Evolutionary conservation across 1,140 invertebrate genomes (phyloP).

Genomic region (Aphelenchoides besseyi): DNA sequence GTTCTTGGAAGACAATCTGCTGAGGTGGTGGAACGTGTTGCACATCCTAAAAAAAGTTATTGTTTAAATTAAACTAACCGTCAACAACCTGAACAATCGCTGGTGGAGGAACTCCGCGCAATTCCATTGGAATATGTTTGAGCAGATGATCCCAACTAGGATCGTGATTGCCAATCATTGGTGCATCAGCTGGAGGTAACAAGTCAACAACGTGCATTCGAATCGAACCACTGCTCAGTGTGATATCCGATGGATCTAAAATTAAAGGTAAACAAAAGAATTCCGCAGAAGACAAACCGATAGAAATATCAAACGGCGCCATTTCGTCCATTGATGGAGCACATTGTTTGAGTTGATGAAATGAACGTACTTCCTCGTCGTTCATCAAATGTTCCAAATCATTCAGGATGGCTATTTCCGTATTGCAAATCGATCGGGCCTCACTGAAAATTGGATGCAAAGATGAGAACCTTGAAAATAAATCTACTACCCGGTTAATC

Average conservation of each 20-base stretch:
- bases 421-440: slow-evolving; percentile 8
- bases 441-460: not conserved
- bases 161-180: slow-evolving; percentile 16
- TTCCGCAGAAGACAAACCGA: not conserved
- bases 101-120: slow-evolving; percentile 18
- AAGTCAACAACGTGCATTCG: slow-evolving; percentile 12
- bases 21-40: not conserved
- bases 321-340: slow-evolving; percentile 12
- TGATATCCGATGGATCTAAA: slow-evolving; percentile 18
- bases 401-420: not conserved
- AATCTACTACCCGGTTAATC: slow-evolving; percentile 11
- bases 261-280: not conserved
- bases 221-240: not conserved
- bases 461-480: slow-evolving; percentile 2
- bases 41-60: not conserved
- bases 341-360: slow-evolving; percentile 3
- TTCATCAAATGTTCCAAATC: slow-evolving; percentile 20
- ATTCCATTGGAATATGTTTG: slow-evolving; percentile 17
- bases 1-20: not conserved
- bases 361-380: not conserved
- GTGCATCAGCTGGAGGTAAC: slow-evolving; percentile 9
- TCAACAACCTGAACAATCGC: too few relatives aligned
- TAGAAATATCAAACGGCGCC: slow-evolving; percentile 5
- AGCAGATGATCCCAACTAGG: slow-evolving; percentile 4
- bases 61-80: not conserved